These are phyloP conservation scores for Platichthys stellatus DNA, from an alignment of 2,113 vertebrate species.

Conservation along the genomic window DNA sequence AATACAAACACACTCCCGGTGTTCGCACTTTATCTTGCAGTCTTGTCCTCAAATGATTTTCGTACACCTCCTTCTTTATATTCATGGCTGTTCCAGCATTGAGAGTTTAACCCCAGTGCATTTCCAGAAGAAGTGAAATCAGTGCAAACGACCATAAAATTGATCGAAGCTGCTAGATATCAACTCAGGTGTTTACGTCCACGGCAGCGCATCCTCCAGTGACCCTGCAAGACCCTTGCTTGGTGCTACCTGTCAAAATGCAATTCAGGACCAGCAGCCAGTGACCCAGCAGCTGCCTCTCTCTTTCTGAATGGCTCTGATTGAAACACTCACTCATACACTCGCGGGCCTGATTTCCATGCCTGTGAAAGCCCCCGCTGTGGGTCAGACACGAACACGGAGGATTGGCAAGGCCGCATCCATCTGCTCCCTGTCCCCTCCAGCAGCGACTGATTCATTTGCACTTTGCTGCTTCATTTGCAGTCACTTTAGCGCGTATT, in stretches of 20 bases:
- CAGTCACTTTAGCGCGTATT: conserved; percentile 46
- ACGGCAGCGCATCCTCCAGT: conserved; percentile 64
- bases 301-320: conserved; percentile 53
- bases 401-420: conserved; percentile 80
- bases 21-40: conserved; percentile 10
- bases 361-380: conserved; percentile 82
- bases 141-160: conserved; percentile 73
- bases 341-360: conserved; percentile 63
- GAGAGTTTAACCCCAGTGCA: conserved; percentile 56
- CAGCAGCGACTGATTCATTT: conserved; percentile 51
- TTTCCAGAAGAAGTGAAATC: conserved; percentile 68
- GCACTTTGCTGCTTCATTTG: conserved; percentile 84
- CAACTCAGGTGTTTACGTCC: conserved; percentile 65
- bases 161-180: conserved; percentile 70
- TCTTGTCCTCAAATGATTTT: conserved; percentile 36
- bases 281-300: conserved; percentile 63
- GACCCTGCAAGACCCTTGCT: conserved; percentile 73
- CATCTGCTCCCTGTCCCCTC: conserved; percentile 81
- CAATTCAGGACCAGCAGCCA: conserved; percentile 63
- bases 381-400: conserved; percentile 78
- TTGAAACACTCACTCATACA: conserved; percentile 72
- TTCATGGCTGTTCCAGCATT: conserved; percentile 66
- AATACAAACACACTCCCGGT: not conserved
- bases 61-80: conserved; percentile 58
- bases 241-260: conserved; percentile 75